Conservation (phyloP, 53 echinoderm and acorn worm species). For the Temnopleurus reevesii region DNA sequence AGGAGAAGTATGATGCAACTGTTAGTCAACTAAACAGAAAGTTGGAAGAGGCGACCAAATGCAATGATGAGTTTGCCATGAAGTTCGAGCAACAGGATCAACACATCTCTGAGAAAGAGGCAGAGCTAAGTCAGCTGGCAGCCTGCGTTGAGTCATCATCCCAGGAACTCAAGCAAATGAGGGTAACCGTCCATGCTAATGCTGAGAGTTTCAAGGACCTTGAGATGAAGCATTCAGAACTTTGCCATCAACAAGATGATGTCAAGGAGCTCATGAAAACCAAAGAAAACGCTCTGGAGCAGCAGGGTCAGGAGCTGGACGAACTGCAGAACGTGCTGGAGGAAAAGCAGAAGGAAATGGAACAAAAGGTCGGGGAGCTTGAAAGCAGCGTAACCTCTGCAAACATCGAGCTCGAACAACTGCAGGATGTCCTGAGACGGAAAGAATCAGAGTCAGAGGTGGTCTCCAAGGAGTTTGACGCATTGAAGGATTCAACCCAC, state of each 20-base stretch:
- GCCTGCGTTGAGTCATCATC: constrained; percentile 44
- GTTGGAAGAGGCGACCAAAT: constrained; percentile 30
- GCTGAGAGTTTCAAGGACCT: constrained; percentile 36
- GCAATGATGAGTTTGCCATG: constrained; percentile 11
- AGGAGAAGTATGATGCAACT: constrained; percentile 36
- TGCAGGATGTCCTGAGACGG: constrained; percentile 48
- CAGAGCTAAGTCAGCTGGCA: constrained; percentile 50
- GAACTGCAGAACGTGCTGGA: constrained; percentile 54
- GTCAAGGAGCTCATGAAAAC: constrained; percentile 58
- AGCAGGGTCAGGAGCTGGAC: constrained; percentile 38
- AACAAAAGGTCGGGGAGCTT: constrained; percentile 53
- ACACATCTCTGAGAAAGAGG: constrained; percentile 40
- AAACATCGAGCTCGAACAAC: background rate
- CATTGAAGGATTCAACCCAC: constrained; percentile 7
- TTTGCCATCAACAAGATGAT: constrained; percentile 52
- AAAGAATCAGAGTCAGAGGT: constrained; percentile 48
- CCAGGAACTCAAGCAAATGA: constrained; percentile 46
- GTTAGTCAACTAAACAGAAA: background rate
- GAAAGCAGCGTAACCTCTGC: background rate
- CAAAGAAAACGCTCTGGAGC: constrained; percentile 56
- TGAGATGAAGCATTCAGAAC: constrained; percentile 35
- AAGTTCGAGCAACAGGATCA: constrained; percentile 43
- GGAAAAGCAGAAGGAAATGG: constrained; percentile 56
- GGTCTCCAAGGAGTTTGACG: constrained; percentile 44
- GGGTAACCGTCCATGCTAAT: constrained; percentile 18